These are phyloP conservation scores for Sebastes schlegelii DNA, from an alignment of 2,113 vertebrate genomes.

Conservation along the genomic window DNA sequence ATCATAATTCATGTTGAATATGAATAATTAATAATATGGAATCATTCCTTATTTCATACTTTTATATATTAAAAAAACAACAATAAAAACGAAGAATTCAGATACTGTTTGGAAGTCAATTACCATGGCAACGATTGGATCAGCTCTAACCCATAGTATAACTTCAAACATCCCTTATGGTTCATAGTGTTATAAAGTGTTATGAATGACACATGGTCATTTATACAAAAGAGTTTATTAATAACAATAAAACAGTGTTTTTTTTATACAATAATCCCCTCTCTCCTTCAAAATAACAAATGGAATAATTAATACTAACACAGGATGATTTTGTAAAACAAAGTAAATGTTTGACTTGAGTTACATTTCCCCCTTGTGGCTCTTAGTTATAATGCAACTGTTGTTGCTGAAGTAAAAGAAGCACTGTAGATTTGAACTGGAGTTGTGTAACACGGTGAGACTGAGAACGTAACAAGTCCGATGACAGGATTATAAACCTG, in stretches of 20 bases:
- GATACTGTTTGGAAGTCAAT: no score
- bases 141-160: not conserved
- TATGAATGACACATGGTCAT: not conserved
- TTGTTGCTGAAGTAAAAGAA: slow-evolving; percentile 12
- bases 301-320: slow-evolving; percentile 44
- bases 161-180: not conserved
- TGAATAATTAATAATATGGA: no score
- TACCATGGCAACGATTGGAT: no score
- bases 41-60: no score
- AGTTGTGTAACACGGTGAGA: not conserved
- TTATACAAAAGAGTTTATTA: slow-evolving; percentile 73
- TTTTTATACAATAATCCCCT: slow-evolving; percentile 18
- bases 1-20: no score
- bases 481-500: not conserved
- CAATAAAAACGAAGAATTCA: no score
- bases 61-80: no score
- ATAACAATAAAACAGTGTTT: slow-evolving; percentile 55
- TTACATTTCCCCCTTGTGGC: slow-evolving; percentile 70
- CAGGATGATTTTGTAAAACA: slow-evolving; percentile 42
- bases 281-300: slow-evolving; percentile 36
- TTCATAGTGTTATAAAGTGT: not conserved
- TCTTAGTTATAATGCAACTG: slow-evolving; percentile 27
- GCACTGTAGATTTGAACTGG: not conserved
- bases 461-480: not conserved
- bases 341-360: slow-evolving; percentile 24